Evolutionary conservation across 2,797 vertebrate species (phyloP).

Genomic region (Dermochelys coriacea): DNA sequence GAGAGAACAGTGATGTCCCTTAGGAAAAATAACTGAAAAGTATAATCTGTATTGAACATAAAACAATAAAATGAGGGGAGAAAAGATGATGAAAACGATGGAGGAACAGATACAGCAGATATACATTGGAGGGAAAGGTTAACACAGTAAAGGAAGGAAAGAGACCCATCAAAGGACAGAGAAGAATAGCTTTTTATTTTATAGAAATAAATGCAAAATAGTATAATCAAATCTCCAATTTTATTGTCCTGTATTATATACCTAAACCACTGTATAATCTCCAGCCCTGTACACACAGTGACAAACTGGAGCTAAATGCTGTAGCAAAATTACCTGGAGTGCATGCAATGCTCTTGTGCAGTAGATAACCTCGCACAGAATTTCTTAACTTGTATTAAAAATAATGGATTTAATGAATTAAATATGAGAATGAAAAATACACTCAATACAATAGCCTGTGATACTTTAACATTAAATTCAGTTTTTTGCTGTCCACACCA

Average conservation of each 20-base stretch:
- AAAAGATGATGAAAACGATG: background rate
- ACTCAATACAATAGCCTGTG: conserved; percentile 32
- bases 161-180: conserved; percentile 24
- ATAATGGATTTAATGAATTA: conserved; percentile 54
- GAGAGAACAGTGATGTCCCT: background rate
- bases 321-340: background rate
- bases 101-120: background rate
- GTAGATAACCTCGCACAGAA: background rate
- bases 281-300: background rate
- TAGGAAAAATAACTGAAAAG: background rate
- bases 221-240: conserved; percentile 30
- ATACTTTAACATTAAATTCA: conserved; percentile 35
- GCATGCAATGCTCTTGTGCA: background rate
- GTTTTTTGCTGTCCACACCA: conserved; percentile 27
- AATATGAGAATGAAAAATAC: conserved; percentile 67
- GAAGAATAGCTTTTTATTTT: conserved; percentile 21
- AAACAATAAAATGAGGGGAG: conserved; percentile 20
- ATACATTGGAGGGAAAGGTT: background rate
- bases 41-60: background rate
- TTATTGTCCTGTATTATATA: conserved; percentile 7
- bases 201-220: conserved; percentile 37
- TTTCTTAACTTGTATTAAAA: conserved; percentile 32
- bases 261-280: background rate
- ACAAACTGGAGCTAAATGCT: background rate
- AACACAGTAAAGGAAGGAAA: background rate